These are phyloP conservation scores for Carollia perspicillata DNA, from an alignment of 2,113 vertebrate species.

Conservation along the genomic window DNA sequence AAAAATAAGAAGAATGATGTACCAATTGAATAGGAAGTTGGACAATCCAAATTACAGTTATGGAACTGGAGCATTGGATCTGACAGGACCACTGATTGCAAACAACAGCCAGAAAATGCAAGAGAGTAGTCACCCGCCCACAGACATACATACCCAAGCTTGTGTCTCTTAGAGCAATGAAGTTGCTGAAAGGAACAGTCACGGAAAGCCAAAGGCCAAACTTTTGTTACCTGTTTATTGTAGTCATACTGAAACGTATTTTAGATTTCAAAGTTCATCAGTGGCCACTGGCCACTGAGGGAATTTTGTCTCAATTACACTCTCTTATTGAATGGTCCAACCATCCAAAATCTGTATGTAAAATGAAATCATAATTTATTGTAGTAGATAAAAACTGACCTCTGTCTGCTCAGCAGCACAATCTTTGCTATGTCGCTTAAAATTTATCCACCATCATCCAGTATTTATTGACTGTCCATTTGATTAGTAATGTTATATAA, in stretches of 20 bases:
- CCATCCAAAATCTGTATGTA: not conserved
- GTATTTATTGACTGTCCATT: slow-evolving; percentile 37
- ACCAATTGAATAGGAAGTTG: slow-evolving; percentile 67
- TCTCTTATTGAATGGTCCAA: not conserved
- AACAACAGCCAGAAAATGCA: not conserved
- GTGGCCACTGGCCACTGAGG: not conserved
- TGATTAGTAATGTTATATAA: not conserved
- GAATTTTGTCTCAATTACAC: slow-evolving; percentile 38
- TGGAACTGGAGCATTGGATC: slow-evolving; percentile 55
- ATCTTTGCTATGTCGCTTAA: slow-evolving; percentile 20
- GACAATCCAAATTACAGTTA: slow-evolving; percentile 67
- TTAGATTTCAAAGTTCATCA: slow-evolving; percentile 26
- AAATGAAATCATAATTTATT: slow-evolving; percentile 35
- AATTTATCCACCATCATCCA: slow-evolving; percentile 4
- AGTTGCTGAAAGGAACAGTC: not conserved
- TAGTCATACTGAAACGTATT: not conserved
- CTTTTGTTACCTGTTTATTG: slow-evolving; percentile 36
- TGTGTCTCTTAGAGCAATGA: not conserved
- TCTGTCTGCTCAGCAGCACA: not conserved
- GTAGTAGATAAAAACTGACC: not conserved
- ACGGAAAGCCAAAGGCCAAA: not conserved
- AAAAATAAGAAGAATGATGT: slow-evolving; percentile 58
- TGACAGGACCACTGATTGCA: slow-evolving; percentile 54
- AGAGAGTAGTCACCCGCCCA: not conserved
- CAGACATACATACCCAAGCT: not conserved